A percentile compares a stretch with the other conserved stretches of the same genome.
Conservation (phyloP, 2,797 vertebrate genomes). For the Remorina albescens region DNA sequence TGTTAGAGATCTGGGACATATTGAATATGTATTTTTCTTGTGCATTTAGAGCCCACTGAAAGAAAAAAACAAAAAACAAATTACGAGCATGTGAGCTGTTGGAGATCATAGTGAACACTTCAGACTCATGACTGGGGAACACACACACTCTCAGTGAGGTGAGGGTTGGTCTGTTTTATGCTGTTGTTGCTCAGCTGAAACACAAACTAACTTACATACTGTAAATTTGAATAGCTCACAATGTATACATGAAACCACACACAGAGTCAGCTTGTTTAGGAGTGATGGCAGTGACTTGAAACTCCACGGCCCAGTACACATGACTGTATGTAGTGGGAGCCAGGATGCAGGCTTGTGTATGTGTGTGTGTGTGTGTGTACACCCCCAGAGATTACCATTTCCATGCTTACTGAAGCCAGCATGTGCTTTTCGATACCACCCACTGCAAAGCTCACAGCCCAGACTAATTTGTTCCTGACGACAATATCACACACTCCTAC, state of each 20-base stretch:
- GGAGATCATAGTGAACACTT: too few relatives aligned
- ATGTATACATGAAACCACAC: background rate
- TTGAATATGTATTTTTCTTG: constrained; percentile 65
- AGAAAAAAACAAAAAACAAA: constrained; percentile 1
- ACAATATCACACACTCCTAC: constrained; percentile 60
- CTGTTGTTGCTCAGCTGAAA: constrained; percentile 29
- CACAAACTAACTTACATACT: constrained; percentile 5
- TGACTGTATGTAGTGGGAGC: constrained; percentile 33
- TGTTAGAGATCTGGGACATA: constrained; percentile 52
- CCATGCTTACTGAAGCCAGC: constrained; percentile 50
- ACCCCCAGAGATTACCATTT: constrained; percentile 23
- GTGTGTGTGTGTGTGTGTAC: background rate
- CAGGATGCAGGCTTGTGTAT: constrained; percentile 1
- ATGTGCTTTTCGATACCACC: constrained; percentile 67
- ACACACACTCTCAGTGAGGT: background rate
- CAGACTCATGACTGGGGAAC: too few relatives aligned
- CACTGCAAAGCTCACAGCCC: constrained; percentile 48
- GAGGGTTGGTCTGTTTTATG: constrained; percentile 11
- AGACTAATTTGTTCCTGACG: constrained; percentile 67
- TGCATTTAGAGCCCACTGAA: constrained; percentile 40
- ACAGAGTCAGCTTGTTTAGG: constrained; percentile 52
- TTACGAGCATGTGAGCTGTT: too few relatives aligned
- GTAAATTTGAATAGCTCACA: constrained; percentile 28
- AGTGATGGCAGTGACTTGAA: constrained; percentile 39
- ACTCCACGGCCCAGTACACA: constrained; percentile 60